phyloP scores from a whole-genome alignment of 2,797 vertebrate species.

The Molossus molossus region DNA sequence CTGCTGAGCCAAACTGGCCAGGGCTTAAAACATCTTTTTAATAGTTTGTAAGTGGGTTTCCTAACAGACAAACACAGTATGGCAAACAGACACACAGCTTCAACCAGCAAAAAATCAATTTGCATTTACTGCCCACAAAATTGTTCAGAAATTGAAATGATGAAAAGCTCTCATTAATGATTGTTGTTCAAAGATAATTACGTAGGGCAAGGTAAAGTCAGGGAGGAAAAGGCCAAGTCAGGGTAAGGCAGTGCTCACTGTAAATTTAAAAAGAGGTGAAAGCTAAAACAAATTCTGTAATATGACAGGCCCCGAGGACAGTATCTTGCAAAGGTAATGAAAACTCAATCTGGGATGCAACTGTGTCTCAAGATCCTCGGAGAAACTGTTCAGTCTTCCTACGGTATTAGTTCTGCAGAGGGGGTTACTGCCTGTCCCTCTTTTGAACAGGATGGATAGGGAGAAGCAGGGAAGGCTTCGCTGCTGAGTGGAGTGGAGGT shows the following conservation, averaged over 20 bases:
- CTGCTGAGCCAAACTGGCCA: too few relatives aligned
- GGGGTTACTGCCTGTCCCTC: not conserved
- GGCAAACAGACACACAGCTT: not conserved
- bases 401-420: not conserved
- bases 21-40: not conserved
- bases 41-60: not conserved
- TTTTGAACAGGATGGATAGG: not conserved
- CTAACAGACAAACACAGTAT: constrained; percentile 14
- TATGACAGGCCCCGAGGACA: not conserved
- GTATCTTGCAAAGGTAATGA: not conserved
- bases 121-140: not conserved
- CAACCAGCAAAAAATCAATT: constrained; percentile 18
- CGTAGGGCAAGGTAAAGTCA: not conserved
- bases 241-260: not conserved
- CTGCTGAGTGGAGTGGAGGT: not conserved
- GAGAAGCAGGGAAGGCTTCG: not conserved
- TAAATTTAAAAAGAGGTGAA: not conserved
- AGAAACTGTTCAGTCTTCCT: not conserved
- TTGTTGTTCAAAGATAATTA: constrained; percentile 27
- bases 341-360: not conserved
- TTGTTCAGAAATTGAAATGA: not conserved
- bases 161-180: not conserved
- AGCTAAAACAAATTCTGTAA: not conserved
- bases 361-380: not conserved
- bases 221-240: not conserved